These are phyloP conservation scores for Pseudomugil tenellus DNA, from an alignment of 2,797 vertebrate species.

Conservation along the genomic window DNA sequence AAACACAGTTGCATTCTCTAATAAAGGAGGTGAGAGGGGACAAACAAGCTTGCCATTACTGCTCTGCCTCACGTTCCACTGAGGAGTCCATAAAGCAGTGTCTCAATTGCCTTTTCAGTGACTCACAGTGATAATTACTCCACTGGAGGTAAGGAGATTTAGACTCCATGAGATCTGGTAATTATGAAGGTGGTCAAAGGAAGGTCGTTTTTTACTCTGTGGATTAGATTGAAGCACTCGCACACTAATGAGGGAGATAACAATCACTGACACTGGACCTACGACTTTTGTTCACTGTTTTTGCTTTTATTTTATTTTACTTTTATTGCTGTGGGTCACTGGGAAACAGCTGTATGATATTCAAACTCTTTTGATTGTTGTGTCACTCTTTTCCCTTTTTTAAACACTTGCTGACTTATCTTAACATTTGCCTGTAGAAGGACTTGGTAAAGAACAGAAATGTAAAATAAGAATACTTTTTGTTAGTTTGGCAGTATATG, in stretches of 20 bases:
- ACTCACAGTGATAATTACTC: constrained; percentile 80
- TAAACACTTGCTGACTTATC: no score
- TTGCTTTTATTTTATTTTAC: no score
- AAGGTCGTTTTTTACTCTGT: constrained; percentile 78
- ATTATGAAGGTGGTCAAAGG: constrained; percentile 78
- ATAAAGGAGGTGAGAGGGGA: constrained; percentile 60
- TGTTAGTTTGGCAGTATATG: no score
- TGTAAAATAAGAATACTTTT: neutral
- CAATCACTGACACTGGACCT: constrained; percentile 39
- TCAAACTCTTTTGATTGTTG: neutral
- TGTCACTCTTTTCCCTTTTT: neutral
- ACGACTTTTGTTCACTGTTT: constrained; percentile 25
- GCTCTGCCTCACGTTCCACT: constrained; percentile 70
- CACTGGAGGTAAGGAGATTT: constrained; percentile 79
- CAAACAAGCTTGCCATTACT: constrained; percentile 73
- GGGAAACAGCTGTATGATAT: constrained; percentile 2
- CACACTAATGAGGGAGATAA: constrained; percentile 58
- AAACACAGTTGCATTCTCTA: constrained; percentile 63
- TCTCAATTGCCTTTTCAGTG: constrained; percentile 79
- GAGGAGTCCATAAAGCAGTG: constrained; percentile 74
- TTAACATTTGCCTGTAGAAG: neutral
- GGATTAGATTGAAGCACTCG: constrained; percentile 62
- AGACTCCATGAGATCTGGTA: constrained; percentile 73
- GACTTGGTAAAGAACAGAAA: neutral
- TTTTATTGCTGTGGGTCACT: constrained; percentile 34